Base-by-base conservation (phyloP, 1,140 invertebrate species). In the Mya arenaria region DNA sequence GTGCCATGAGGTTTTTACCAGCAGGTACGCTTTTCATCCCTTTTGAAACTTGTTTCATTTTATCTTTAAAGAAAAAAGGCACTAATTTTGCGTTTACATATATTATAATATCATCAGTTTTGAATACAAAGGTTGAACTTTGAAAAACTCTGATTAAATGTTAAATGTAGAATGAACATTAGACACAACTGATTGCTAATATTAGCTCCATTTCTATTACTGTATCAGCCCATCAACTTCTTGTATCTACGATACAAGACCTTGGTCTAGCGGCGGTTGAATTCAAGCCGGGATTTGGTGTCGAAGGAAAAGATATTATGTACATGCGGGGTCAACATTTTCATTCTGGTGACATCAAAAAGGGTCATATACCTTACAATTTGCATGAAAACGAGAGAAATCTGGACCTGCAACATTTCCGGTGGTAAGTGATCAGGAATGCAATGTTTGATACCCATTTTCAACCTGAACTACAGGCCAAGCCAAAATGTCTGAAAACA, bases 1-100 rank as follows among this genome's bases (percentile, higher is more conserved):
- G 84, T n/a, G 83, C 71, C 8, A 85, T 85, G 84, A 39, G 79
- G 34, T 82, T 72, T 41, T 13, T 65, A 17, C 71, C 34, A 0
- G 68, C n/a, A 6, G 23, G 37, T 65, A 34, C 4, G 32, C 37
- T 8, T 65, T 48, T 13, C n/a, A n/a, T 48, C 44, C 44, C n/a
- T 48, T 48, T n/a, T 48, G n/a, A 13, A 48, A 48, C 44, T 13
- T 13, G 44, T 48, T 48, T 48, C 10, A 13, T 13, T 48, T 10
- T 48, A 13, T 13, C n/a, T 48, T 48, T n/a, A 10, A 48, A 48
- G 44, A 13, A n/a, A n/a, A n/a, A n/a, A 48, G 10, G 10, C 44
- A 10, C 10, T 48, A 56, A 8, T 2, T 2, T 13, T 2, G 48
- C 23, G 15, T 23, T n/a, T 10, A 28, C 19, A 4, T 73, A 3